These are phyloP conservation scores for Coelopa pilipes DNA, from an alignment of 2,888 invertebrate species.

Conservation along the genomic window DNA sequence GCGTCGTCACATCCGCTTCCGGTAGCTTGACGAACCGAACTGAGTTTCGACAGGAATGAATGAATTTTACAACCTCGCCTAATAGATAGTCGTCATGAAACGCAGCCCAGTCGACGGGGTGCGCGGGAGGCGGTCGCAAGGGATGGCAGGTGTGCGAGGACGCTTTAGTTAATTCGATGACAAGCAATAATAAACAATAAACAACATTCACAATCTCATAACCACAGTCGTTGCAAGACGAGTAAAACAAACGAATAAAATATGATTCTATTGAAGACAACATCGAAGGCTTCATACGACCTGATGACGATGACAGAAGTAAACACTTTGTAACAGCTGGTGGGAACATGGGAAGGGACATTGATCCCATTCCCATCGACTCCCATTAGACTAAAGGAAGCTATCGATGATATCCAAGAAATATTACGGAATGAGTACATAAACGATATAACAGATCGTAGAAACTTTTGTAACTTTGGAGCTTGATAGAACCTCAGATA, in stretches of 20 bases:
- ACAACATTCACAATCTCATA: conserved; percentile 4
- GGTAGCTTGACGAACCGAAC: conserved; percentile 4
- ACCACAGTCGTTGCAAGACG: neutral
- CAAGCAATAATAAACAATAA: conserved; percentile 44
- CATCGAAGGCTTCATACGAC: too few species aligned
- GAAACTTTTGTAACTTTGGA: too few species aligned
- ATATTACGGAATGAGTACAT: too few species aligned
- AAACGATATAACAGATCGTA: too few species aligned
- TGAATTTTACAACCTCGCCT: conserved; percentile 8
- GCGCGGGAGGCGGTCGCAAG: neutral
- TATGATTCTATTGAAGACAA: too few species aligned
- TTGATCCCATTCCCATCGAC: too few species aligned
- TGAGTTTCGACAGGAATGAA: conserved; percentile 11
- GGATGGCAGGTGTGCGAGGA: conserved; percentile 1
- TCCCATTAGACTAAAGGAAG: too few species aligned
- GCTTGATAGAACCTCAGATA: too few species aligned
- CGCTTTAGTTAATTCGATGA: conserved; percentile 51
- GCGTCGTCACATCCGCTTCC: conserved; percentile 17
- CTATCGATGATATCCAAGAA: too few species aligned
- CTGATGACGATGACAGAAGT: too few species aligned
- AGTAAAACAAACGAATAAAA: neutral
- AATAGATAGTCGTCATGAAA: conserved; percentile 21
- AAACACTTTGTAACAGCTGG: too few species aligned
- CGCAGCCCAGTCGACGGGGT: neutral
- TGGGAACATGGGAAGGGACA: too few species aligned